A percentile compares a stretch with the other conserved stretches of the same genome.
Conservation (phyloP, 2,888 invertebrate genomes). For the Ecliptopera silaceata region DNA sequence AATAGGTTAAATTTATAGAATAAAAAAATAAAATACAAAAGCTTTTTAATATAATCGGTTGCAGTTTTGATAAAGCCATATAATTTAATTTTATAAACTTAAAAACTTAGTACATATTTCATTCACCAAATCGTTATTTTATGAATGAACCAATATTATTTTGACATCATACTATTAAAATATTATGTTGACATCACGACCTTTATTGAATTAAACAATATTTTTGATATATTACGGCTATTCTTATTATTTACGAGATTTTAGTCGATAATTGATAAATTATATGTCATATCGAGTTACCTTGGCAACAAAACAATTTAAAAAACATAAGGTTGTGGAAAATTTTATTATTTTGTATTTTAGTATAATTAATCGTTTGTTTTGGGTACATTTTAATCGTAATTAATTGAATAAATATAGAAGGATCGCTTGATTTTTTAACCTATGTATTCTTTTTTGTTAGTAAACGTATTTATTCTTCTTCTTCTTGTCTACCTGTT, state of each 20-base stretch:
- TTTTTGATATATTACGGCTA: slow-evolving; percentile 16
- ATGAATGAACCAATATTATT: slow-evolving; percentile 19
- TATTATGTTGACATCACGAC: slow-evolving; percentile 20
- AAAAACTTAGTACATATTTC: background rate
- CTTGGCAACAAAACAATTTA: background rate
- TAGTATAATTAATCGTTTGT: background rate
- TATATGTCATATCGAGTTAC: slow-evolving; percentile 14
- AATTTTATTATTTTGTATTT: background rate
- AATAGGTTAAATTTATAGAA: too few species aligned
- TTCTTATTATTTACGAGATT: slow-evolving; percentile 14
- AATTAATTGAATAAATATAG: too few species aligned
- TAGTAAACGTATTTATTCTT: too few species aligned
- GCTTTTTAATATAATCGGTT: too few species aligned
- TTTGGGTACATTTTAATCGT: background rate
- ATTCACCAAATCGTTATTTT: slow-evolving; percentile 10
- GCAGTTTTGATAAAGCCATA: too few species aligned
- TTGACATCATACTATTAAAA: slow-evolving; percentile 15
- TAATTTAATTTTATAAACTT: too few species aligned
- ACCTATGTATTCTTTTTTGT: too few species aligned
- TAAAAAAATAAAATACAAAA: too few species aligned
- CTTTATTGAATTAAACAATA: slow-evolving; percentile 15
- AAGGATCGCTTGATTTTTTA: too few species aligned
- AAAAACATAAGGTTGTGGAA: background rate
- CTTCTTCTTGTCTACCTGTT: too few species aligned
- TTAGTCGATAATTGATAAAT: slow-evolving; percentile 11